phyloP scores from a whole-genome alignment of 2,113 vertebrate genomes.

The Prietella phreatophila region DNA sequence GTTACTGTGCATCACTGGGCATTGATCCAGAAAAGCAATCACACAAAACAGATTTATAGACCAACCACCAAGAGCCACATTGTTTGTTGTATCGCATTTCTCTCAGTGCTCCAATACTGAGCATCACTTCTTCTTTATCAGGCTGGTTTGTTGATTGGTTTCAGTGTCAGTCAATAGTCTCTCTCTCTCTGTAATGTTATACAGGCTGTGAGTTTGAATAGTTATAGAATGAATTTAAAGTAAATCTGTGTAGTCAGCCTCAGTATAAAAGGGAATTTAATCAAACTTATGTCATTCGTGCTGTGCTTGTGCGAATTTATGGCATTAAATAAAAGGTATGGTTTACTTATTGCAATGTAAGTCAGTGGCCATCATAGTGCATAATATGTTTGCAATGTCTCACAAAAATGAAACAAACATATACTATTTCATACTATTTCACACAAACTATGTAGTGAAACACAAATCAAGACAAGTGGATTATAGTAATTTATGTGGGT shows the following conservation, averaged over 20 bases:
- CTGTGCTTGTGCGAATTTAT: neutral
- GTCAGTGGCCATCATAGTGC: neutral
- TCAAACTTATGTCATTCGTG: neutral
- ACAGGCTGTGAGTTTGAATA: constrained; percentile 24
- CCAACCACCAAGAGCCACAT: constrained; percentile 8
- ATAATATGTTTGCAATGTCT: neutral
- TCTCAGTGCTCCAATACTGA: constrained; percentile 33
- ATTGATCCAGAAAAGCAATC: constrained; percentile 39
- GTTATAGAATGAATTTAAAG: neutral
- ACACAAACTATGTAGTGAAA: neutral
- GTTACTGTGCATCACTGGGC: constrained; percentile 23
- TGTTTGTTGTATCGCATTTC: constrained; percentile 39
- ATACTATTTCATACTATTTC: neutral
- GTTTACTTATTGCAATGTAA: neutral
- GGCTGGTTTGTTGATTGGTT: constrained; percentile 34
- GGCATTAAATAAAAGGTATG: neutral
- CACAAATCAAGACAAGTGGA: neutral
- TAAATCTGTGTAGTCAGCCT: neutral
- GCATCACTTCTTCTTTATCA: constrained; percentile 33
- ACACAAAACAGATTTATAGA: constrained; percentile 22
- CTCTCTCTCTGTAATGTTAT: constrained; percentile 24
- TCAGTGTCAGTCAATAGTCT: constrained; percentile 48
- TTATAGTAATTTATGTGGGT: neutral
- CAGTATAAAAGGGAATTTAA: neutral
- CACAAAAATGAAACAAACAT: neutral